These are phyloP conservation scores for Sthenelais limicola DNA, from an alignment of 2,888 invertebrate species.

Conservation along the genomic window DNA sequence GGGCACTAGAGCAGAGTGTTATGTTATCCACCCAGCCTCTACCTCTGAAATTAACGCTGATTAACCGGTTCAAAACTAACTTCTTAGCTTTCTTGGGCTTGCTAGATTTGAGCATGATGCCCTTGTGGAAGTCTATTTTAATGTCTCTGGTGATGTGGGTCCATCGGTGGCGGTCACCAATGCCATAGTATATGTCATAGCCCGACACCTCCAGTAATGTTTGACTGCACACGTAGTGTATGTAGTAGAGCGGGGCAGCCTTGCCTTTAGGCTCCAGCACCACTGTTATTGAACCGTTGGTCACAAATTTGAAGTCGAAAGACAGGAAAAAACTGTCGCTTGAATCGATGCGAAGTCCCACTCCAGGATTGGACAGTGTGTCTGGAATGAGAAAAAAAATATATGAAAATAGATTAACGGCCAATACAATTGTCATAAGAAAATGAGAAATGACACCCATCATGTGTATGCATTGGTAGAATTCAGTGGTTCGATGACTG, in stretches of 20 bases:
- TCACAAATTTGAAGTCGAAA: slow-evolving; percentile 77
- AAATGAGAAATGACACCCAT: neutral
- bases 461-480: neutral
- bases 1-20: slow-evolving; percentile 79
- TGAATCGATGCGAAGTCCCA: slow-evolving; percentile 75
- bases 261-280: slow-evolving; percentile 78
- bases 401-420: too few relatives aligned
- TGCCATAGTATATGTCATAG: slow-evolving; percentile 88
- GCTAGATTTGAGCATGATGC: slow-evolving; percentile 74
- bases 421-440: neutral
- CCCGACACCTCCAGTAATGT: slow-evolving; percentile 81
- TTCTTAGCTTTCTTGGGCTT: slow-evolving; percentile 56
- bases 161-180: slow-evolving; percentile 78
- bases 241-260: slow-evolving; percentile 79
- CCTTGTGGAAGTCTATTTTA: slow-evolving; percentile 92
- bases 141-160: slow-evolving; percentile 88
- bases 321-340: slow-evolving; percentile 77
- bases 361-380: slow-evolving; percentile 67
- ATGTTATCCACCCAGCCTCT: slow-evolving; percentile 69
- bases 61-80: slow-evolving; percentile 52
- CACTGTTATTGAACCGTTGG: slow-evolving; percentile 87
- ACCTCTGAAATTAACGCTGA: slow-evolving; percentile 64
- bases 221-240: slow-evolving; percentile 87
- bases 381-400: too few relatives aligned
- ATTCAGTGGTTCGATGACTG: too few relatives aligned